These are phyloP conservation scores for Chloromyia formosa DNA, from an alignment of 2,888 invertebrate genomes.

Conservation along the genomic window DNA sequence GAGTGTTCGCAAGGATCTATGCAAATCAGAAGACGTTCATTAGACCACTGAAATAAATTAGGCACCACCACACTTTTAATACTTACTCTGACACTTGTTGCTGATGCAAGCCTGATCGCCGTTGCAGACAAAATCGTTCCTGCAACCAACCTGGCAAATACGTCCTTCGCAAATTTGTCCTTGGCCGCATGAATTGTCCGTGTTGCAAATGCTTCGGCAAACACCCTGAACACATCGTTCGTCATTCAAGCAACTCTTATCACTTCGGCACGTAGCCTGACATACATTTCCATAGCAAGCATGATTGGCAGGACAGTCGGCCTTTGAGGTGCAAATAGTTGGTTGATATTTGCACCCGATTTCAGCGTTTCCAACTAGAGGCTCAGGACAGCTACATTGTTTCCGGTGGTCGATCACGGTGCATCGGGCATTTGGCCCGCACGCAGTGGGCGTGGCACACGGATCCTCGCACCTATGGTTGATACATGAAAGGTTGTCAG, in stretches of 20 bases:
- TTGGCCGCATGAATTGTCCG: slow-evolving; percentile 79
- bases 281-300: slow-evolving; percentile 82
- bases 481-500: slow-evolving; percentile 75
- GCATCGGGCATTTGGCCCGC: slow-evolving; percentile 85
- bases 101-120: slow-evolving; percentile 80
- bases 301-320: slow-evolving; percentile 76
- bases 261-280: slow-evolving; percentile 80
- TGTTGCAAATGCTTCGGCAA: slow-evolving; percentile 87
- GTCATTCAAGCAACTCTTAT: slow-evolving; percentile 82
- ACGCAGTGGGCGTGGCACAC: slow-evolving; percentile 79
- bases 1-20: slow-evolving; percentile 83
- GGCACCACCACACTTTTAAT: slow-evolving; percentile 52
- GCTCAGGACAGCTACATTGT: slow-evolving; percentile 76
- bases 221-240: slow-evolving; percentile 86
- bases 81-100: slow-evolving; percentile 79
- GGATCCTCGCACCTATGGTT: slow-evolving; percentile 82
- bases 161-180: slow-evolving; percentile 89
- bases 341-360: slow-evolving; percentile 76
- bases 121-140: slow-evolving; percentile 82
- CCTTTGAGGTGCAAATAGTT: slow-evolving; percentile 70
- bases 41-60: slow-evolving; percentile 9
- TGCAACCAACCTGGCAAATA: slow-evolving; percentile 86
- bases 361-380: slow-evolving; percentile 78
- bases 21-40: slow-evolving; percentile 52
- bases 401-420: slow-evolving; percentile 75